Evolutionary conservation across 1,140 invertebrate species (phyloP).

Genomic region (Neodiprion virginianus): DNA sequence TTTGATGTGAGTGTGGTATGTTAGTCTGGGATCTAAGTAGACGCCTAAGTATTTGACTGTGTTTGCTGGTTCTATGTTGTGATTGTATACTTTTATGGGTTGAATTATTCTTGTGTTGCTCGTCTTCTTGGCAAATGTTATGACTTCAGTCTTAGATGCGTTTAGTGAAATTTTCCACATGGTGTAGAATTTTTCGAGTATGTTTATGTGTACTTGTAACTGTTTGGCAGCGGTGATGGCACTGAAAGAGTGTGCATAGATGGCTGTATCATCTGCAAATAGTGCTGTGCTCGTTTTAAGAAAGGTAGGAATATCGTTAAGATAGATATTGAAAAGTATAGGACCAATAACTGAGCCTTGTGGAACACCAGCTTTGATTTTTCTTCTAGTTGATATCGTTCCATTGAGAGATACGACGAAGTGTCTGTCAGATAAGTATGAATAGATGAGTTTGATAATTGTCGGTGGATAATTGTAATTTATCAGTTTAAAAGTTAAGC

Average conservation of each 20-base stretch:
- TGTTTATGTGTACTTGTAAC: conserved; percentile 21
- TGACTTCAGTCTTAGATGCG: conserved; percentile 27
- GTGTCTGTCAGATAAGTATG: conserved; percentile 19
- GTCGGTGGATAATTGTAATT: conserved; percentile 23
- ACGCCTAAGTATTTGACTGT: too few species aligned
- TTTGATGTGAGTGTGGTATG: too few species aligned
- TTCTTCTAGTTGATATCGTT: conserved; percentile 14
- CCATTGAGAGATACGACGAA: conserved; percentile 15
- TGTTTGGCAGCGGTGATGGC: conserved; percentile 22
- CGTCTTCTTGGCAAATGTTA: conserved; percentile 27
- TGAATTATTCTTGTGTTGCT: not conserved
- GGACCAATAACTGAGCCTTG: conserved; percentile 44
- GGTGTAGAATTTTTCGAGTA: conserved; percentile 16
- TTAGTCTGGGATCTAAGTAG: too few species aligned
- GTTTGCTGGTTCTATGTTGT: too few species aligned
- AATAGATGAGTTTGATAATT: conserved; percentile 22
- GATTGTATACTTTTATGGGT: too few species aligned
- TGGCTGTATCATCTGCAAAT: conserved; percentile 33
- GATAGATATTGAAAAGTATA: conserved; percentile 37
- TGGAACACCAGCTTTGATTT: conserved; percentile 35
- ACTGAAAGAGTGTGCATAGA: conserved; percentile 21
- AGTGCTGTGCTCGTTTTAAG: conserved; percentile 20
- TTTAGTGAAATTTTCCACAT: conserved; percentile 29
- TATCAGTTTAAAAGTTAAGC: conserved; percentile 45
- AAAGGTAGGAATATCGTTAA: conserved; percentile 29